These are phyloP conservation scores for Trachythela sp. DNA, from an alignment of 64 coral and sea anemone species.

Conservation along the genomic window DNA sequence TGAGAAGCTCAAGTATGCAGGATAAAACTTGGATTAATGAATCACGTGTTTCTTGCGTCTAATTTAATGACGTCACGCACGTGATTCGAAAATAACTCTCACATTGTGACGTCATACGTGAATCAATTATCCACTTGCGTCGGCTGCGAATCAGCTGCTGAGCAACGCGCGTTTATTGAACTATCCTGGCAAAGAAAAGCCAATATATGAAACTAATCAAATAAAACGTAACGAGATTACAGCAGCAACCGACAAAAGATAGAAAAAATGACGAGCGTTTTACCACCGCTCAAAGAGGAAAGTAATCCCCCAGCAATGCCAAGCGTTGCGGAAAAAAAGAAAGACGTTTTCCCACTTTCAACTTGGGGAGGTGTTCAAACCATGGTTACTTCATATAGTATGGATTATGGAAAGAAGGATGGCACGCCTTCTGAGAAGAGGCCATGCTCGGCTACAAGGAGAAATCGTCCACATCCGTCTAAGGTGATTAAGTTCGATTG, in stretches of 20 bases:
- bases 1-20: no score
- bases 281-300: neutral
- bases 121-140: no score
- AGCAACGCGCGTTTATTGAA: no score
- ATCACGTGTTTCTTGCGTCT: no score
- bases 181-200: no score
- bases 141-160: no score
- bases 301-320: neutral
- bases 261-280: neutral
- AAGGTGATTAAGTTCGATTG: conserved; percentile 13
- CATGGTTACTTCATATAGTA: conserved; percentile 47
- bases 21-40: no score
- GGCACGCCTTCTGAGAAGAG: conserved; percentile 19
- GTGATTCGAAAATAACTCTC: no score
- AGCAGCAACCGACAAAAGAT: neutral
- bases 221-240: no score
- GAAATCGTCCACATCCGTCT: conserved; percentile 49
- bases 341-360: neutral
- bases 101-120: no score
- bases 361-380: conserved; percentile 9
- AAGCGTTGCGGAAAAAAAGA: neutral
- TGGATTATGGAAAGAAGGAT: conserved; percentile 46
- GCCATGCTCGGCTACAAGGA: conserved; percentile 40
- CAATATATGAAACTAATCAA: no score
- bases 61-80: no score